Evolutionary conservation across 2,888 invertebrate genomes (phyloP).

Genomic region (Harpalus rubripes): DNA sequence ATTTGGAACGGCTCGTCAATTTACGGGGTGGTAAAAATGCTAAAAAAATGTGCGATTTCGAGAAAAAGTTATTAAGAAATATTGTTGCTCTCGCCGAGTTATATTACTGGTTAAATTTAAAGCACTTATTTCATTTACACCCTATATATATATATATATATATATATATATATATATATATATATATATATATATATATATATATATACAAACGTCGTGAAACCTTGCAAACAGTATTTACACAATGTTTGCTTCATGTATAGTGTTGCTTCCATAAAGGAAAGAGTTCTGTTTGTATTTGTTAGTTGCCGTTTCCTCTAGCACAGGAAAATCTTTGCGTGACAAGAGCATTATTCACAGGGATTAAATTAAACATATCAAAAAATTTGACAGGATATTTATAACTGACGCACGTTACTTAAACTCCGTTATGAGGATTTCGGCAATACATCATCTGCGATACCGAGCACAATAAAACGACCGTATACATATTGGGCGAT

Average conservation of each 20-base stretch:
- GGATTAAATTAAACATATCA: constrained; percentile 65
- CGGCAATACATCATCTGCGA: constrained; percentile 55
- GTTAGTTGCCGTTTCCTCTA: not conserved
- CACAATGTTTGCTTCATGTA: not conserved
- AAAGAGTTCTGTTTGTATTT: not conserved
- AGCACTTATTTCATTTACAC: too few species aligned
- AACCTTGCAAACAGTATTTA: constrained; percentile 3
- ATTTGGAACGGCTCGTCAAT: too few species aligned
- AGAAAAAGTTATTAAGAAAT: too few species aligned
- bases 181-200: too few species aligned
- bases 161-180: too few species aligned
- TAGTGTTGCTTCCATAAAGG: not conserved
- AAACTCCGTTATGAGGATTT: constrained; percentile 56
- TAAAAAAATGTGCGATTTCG: too few species aligned
- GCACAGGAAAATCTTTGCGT: constrained; percentile 40
- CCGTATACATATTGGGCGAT: constrained; percentile 27
- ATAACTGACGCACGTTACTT: constrained; percentile 58
- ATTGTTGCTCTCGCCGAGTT: too few species aligned
- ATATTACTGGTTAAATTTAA: too few species aligned
- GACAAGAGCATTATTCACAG: constrained; percentile 61
- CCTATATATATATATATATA: too few species aligned
- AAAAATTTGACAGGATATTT: constrained; percentile 63
- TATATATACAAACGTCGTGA: not conserved
- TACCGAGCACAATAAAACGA: constrained; percentile 38
- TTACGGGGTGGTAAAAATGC: too few species aligned